Base-by-base conservation (phyloP, 1,140 invertebrate species). In the Heliconius melpomene region DNA sequence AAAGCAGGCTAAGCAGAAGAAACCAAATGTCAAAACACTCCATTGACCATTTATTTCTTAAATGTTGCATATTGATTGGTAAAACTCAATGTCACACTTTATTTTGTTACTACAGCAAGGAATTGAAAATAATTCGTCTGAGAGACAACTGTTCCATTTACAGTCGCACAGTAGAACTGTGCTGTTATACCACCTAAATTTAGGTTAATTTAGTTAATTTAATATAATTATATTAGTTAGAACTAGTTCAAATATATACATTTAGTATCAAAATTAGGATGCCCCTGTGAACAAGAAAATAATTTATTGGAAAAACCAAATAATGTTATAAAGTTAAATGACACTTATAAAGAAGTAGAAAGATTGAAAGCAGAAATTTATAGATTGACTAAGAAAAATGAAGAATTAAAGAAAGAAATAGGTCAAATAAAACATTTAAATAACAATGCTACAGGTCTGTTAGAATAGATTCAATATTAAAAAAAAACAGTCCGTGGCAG, bases 311-410 rank as follows among this genome's bases (percentile, higher is more conserved):
- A 29, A 66, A 66, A 29, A 13, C 26, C 26, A 66, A 66, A 26
- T 9, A 66, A 18, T 66, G 60, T 66, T 66, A 66, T 79, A 29
- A 72, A 83, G 7, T 32, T 83, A 72, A 70, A 79, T 75, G 76
- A 74, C n/a, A 57, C 57, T 52, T 29, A 73, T 40, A 74, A 85
- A 52, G 90, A 92, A 72, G 86, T 87, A 72, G 73, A 86, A 29
- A 79, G 23, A 72, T 80, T 91, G 72, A 89, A 85, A 85, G 80
- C 75, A 38, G 84, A 89, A 81, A 85, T 92, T 66, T 80, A 86
- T 20, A 84, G 84, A 70, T 88, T 94, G 60, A 90, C 90, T 75
- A 88, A 85, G 20, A 96, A 96, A 70, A 95, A 95, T 82, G 93
- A 95, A 83, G 94, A 94, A 23, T 86, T 93, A 81, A 89, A 79